Conservation (phyloP, 2,888 invertebrate genomes). For the Cynaeus angustus region DNA sequence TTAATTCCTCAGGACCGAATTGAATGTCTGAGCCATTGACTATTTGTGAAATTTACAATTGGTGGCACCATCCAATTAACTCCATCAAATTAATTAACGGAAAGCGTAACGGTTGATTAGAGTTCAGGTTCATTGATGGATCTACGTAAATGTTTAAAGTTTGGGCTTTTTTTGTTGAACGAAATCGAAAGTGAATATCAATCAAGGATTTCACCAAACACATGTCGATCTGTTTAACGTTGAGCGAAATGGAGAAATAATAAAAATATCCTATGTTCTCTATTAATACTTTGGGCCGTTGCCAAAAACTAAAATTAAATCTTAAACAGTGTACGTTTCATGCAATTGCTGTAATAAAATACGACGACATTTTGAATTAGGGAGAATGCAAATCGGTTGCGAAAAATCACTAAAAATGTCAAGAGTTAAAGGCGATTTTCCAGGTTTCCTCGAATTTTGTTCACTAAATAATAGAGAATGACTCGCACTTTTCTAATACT, state of each 20-base stretch:
- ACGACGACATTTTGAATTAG: conserved; percentile 3
- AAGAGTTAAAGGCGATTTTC: too few relatives aligned
- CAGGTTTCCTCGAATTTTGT: conserved; percentile 1
- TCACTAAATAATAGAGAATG: too few relatives aligned
- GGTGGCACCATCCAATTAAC: conserved; percentile 12
- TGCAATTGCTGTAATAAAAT: conserved; percentile 32
- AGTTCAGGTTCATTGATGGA: conserved; percentile 12
- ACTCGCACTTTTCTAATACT: too few relatives aligned
- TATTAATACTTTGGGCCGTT: conserved; percentile 46
- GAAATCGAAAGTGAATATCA: conserved; percentile 30
- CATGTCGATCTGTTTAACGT: conserved; percentile 50
- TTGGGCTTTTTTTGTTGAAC: neutral
- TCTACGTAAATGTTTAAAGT: conserved; percentile 17
- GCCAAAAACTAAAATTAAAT: conserved; percentile 45
- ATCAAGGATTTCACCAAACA: conserved; percentile 22
- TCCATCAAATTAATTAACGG: conserved; percentile 29
- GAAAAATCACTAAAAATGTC: neutral
- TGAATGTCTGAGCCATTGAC: conserved; percentile 6
- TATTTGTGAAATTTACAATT: neutral
- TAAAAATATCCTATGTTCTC: conserved; percentile 48
- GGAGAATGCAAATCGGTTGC: neutral
- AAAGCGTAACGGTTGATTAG: neutral
- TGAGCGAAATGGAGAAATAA: conserved; percentile 43
- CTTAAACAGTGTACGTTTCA: conserved; percentile 10
- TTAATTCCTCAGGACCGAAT: conserved; percentile 17